Evolutionary conservation across 23 tunicate genomes (phyloP), one percentile per base, ranked within the genome.

Genomic region (Halocynthia roretzi): DNA sequence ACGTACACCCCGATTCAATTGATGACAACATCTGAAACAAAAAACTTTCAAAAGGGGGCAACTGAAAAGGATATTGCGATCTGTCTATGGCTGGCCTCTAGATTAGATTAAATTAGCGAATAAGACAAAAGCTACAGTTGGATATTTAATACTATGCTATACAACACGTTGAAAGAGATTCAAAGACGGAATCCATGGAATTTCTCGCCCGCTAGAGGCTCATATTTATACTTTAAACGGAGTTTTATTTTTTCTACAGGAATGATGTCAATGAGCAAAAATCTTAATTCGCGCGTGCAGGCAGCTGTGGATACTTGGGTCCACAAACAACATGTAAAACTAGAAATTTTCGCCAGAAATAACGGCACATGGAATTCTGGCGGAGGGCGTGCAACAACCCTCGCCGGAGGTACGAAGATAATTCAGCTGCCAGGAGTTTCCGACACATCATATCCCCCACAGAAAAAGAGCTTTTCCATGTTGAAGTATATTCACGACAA

Each of bases 401-500:
- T 74, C 6, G 19, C 55, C 0, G 51, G 44, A 19, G 81, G 81
- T 6, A 67, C 61, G 18, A 31, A 57, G 21, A 20, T 81, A 7
- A 50, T 81, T 49, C 66, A 71, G 49, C 78, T 81, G 7, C 85
- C 85, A n/a, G 78, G 78, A 0, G 78, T 81, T 7, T 31, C 77
- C 52, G 85, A 81, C 8, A 31, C 22, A 17, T 56, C 67, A 56
- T 81, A 81, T 6, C 85, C 85, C 53, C 85, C 85, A 22, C 77
- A 56, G 76, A 81, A 81, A 70, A 81, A 81, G 52, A 50, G 67
- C 51, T 81, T 71, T 50, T 81, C 85, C 22, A 81, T 81, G 85
- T 52, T 81, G 58, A 81, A 72, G 65, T 72, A 58, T 60, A 81
- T 81, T 48, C 70, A 81, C 79, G 76, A 72, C 78, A 61, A 61